These are phyloP conservation scores for Ophiothrix spiculata DNA, from an alignment of 35 echinoderm and acorn worm genomes.

Conservation along the genomic window DNA sequence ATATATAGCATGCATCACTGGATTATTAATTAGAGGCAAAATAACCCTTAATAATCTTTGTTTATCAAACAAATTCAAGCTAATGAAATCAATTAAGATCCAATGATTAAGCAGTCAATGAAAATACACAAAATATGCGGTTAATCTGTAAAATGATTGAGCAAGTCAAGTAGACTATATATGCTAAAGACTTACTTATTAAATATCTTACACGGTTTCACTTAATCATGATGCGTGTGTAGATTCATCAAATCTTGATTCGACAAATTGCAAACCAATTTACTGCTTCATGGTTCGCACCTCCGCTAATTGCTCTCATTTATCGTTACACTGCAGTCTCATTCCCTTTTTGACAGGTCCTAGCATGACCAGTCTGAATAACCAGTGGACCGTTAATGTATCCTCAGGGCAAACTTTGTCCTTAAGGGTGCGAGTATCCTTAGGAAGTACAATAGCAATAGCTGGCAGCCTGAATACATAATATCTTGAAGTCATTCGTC, in stretches of 20 bases:
- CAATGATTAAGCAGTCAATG: background rate
- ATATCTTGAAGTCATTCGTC: background rate
- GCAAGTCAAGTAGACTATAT: background rate
- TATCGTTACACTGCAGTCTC: background rate
- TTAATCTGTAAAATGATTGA: background rate
- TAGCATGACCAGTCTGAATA: constrained; percentile 9
- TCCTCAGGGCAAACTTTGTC: background rate
- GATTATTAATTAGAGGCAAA: background rate
- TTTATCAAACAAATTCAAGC: background rate
- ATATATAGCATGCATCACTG: background rate
- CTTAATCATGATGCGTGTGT: background rate
- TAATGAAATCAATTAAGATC: background rate
- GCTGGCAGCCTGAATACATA: background rate
- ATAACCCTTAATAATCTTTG: background rate
- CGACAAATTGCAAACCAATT: background rate
- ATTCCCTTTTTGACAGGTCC: background rate
- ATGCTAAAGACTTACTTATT: background rate
- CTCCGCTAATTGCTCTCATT: constrained; percentile 14
- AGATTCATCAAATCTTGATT: background rate
- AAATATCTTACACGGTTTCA: background rate
- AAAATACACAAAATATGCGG: background rate
- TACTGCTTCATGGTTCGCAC: background rate
- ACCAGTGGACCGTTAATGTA: background rate
- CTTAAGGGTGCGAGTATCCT: constrained; percentile 11
- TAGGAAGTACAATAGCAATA: background rate